Conservation (phyloP, 2,797 vertebrate species). For the Acanthopagrus latus region DNA sequence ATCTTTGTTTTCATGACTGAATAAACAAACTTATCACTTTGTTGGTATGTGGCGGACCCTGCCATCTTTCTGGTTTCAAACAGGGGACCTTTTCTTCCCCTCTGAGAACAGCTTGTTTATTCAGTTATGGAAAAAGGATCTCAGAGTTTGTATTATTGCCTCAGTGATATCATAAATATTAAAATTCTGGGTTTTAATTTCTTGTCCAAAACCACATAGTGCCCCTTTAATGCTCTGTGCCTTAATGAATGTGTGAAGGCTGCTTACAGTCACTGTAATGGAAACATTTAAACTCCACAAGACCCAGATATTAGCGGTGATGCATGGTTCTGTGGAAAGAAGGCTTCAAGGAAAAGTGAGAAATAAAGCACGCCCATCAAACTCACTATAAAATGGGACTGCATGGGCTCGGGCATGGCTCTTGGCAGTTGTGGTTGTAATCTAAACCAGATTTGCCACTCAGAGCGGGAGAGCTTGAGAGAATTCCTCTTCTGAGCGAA, state of each 20-base stretch:
- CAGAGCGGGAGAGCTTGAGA: slow-evolving; percentile 30
- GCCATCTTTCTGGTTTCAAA: too few relatives aligned
- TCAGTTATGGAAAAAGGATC: too few relatives aligned
- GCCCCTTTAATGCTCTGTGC: neutral
- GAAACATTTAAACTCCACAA: slow-evolving; percentile 35
- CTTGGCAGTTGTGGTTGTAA: slow-evolving; percentile 61
- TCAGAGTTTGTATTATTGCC: too few relatives aligned
- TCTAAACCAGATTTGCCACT: slow-evolving; percentile 69
- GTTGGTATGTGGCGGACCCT: too few relatives aligned
- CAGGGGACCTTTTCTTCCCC: too few relatives aligned
- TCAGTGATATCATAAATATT: too few relatives aligned
- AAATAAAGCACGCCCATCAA: slow-evolving; percentile 54
- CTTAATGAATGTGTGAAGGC: neutral
- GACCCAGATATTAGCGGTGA: slow-evolving; percentile 31
- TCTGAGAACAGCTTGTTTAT: too few relatives aligned
- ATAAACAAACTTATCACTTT: too few relatives aligned
- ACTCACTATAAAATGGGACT: slow-evolving; percentile 57
- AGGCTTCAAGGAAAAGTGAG: slow-evolving; percentile 54
- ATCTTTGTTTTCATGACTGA: too few relatives aligned
- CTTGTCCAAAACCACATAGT: too few relatives aligned
- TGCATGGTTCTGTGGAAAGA: slow-evolving; percentile 16
- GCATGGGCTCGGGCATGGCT: slow-evolving; percentile 48
- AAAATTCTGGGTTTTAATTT: too few relatives aligned
- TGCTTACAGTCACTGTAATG: slow-evolving; percentile 24
- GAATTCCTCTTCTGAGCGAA: slow-evolving; percentile 38